Evolutionary conservation across 2,797 vertebrate genomes (phyloP), one percentile per base, ranked within the genome.

Genomic region (Spea hammondii): DNA sequence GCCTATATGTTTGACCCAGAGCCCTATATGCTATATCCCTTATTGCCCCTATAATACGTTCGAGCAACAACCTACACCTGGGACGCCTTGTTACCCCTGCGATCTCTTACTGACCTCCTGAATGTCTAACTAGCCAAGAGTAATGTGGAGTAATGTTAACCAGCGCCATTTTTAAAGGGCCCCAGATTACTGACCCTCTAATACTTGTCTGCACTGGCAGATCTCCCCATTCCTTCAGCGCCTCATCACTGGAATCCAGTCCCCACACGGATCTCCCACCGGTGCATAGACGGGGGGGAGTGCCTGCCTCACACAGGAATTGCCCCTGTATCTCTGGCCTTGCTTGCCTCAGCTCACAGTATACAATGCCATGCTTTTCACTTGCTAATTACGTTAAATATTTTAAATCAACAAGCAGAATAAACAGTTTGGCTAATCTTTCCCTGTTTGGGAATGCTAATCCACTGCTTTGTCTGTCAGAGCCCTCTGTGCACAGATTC

Each of bases 321-420:
- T 47, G 57, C 48, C 71, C 85, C 81, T 65, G 76, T 47, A 53
- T 78, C 66, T 55, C 79, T 77, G 69, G 55, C 72, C 73, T 57
- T 14, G 73, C 66, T 65, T 0, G 0, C 51, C 32, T 44, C 73
- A 48, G 54, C 72, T 59, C 76, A 55, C 65, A 54, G 62, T 66
- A 79, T 78, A 60, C 79, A 82, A 74, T 82, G 70, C 45, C 79
- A 74, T 55, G 85, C 90, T 90, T 91, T 82, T 92, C 88, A 91
- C 88, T 92, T 92, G 91, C 91, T 93, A 92, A 92, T 92, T 90
- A 90, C 91, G 88, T 89, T 89, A 92, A 90, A 91, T 91, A 92
- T 91, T 91, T 89, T 89, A 88, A 89, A 88, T 88, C 87, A 87
- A 86, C 79, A 54, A 85, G 84, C 75, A 90, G 86, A 88, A 86